Conservation (phyloP, 2,797 vertebrate genomes). For the Adelosebastes latens region DNA sequence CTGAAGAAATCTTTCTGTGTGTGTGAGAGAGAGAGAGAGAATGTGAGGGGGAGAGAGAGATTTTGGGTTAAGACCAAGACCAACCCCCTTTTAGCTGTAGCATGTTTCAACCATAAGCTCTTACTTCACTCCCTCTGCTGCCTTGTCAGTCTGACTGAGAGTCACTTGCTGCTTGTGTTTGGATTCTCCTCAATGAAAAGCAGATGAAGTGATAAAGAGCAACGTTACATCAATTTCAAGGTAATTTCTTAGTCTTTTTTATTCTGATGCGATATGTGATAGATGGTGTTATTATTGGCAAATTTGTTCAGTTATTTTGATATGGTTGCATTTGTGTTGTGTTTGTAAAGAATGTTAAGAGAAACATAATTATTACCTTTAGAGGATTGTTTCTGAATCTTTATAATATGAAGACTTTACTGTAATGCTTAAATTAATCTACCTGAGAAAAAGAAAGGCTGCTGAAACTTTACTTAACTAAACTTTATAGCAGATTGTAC, state of each 20-base stretch:
- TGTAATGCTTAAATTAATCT: not conserved
- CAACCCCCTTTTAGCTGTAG: conserved; percentile 64
- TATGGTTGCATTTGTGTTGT: not conserved
- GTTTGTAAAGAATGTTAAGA: not conserved
- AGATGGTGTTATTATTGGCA: not conserved
- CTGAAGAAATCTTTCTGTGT: not conserved
- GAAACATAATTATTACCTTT: not conserved
- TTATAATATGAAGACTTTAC: not conserved
- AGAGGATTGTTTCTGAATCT: not conserved
- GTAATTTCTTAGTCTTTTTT: conserved; percentile 46
- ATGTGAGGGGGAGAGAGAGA: conserved; percentile 7
- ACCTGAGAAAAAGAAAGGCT: not conserved
- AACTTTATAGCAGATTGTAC: not conserved
- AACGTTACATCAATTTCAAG: conserved; percentile 41
- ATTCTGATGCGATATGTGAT: not conserved
- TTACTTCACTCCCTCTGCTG: conserved; percentile 42
- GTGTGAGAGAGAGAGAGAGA: not conserved
- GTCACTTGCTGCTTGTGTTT: conserved; percentile 41
- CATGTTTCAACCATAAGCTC: conserved; percentile 61
- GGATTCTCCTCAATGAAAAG: conserved; percentile 57
- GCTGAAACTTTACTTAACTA: not conserved
- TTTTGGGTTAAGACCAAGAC: conserved; percentile 32
- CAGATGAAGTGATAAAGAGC: conserved; percentile 46
- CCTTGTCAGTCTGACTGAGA: conserved; percentile 61
- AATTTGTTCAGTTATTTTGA: not conserved